phyloP scores from a whole-genome alignment of 2,113 vertebrate genomes.

The Aleadryas rufinucha region DNA sequence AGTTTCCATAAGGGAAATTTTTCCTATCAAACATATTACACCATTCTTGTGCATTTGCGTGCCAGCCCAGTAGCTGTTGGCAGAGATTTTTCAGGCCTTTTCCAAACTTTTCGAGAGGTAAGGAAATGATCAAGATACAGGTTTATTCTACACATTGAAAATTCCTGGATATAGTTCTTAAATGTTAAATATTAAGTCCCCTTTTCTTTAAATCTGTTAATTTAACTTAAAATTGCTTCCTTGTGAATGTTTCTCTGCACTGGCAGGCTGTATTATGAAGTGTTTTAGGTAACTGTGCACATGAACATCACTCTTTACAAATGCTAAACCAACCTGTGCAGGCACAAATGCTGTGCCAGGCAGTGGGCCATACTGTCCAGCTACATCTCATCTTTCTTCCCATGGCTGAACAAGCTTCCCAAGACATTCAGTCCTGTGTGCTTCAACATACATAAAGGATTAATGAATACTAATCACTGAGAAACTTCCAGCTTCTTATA shows the following conservation, averaged over 20 bases:
- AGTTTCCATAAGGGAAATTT: not conserved
- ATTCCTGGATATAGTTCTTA: not conserved
- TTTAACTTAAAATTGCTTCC: not conserved
- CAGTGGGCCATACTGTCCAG: not conserved
- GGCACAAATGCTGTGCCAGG: not conserved
- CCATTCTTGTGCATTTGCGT: not conserved
- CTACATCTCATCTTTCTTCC: not conserved
- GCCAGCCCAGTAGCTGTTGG: not conserved
- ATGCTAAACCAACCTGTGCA: not conserved
- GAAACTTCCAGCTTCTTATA: not conserved
- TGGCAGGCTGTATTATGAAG: not conserved
- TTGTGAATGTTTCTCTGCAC: not conserved
- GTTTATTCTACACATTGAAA: not conserved
- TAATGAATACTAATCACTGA: not conserved
- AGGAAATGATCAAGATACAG: not conserved
- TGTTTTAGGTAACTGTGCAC: not conserved
- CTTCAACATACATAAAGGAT: not conserved
- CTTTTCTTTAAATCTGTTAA: not conserved
- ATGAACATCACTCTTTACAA: not conserved
- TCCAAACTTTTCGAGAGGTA: not conserved
- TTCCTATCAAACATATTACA: not conserved
- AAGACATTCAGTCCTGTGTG: not conserved
- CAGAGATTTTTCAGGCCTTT: not conserved
- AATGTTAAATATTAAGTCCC: not conserved
- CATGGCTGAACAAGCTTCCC: not conserved